Percentiles rank a stretch among this genome's conserved stretches.
These are phyloP conservation scores for Masticophis lateralis DNA, from an alignment of 2,797 vertebrate species.

Conservation along the genomic window DNA sequence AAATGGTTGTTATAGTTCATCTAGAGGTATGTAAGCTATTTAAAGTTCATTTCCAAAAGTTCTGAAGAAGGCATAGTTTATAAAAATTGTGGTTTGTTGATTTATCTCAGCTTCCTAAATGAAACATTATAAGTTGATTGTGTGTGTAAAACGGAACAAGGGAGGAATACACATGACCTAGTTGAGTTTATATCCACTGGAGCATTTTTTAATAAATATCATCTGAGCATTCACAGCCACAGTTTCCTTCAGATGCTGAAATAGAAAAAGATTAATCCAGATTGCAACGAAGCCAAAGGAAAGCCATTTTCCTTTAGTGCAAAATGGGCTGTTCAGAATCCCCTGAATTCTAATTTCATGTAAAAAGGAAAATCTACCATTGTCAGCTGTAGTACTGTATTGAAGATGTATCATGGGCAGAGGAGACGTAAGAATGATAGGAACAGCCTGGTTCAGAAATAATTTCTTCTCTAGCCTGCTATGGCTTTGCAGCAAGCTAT, in stretches of 20 bases:
- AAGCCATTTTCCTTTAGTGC: conserved; percentile 38
- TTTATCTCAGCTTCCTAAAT: conserved; percentile 57
- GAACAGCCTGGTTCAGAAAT: neutral
- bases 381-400: neutral
- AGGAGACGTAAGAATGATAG: neutral
- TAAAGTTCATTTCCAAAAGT: conserved; percentile 65
- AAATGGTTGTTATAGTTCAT: conserved; percentile 61
- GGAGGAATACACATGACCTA: conserved; percentile 63
- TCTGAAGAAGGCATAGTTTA: conserved; percentile 64
- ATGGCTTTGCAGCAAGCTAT: neutral
- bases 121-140: conserved; percentile 55
- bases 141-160: conserved; percentile 55
- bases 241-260: conserved; percentile 41
- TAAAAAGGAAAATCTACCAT: neutral
- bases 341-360: conserved; percentile 11
- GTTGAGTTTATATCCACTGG: conserved; percentile 57
- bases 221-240: conserved; percentile 46
- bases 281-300: neutral
- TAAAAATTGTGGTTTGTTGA: conserved; percentile 52
- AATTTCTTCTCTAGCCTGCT: neutral
- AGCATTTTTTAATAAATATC: conserved; percentile 64
- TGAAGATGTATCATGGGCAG: neutral
- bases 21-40: conserved; percentile 62
- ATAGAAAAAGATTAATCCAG: conserved; percentile 27
- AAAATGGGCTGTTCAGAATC: conserved; percentile 15